phyloP scores from a whole-genome alignment of 1,140 invertebrate species.

The Zaprionus davidi region DNA sequence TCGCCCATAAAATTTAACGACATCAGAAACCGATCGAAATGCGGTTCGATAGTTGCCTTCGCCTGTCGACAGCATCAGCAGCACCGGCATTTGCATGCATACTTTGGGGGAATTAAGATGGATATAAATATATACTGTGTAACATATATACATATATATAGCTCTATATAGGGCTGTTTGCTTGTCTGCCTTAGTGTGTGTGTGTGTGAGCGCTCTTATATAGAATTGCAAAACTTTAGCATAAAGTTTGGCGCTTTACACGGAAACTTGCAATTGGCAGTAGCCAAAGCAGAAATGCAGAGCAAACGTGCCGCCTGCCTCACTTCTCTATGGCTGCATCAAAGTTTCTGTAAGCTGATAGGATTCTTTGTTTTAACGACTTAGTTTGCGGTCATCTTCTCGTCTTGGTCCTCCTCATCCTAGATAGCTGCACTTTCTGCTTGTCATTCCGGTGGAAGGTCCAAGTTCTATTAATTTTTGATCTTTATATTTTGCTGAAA shows the following conservation, averaged over 20 bases:
- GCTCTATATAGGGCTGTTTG: not conserved
- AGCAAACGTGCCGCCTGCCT: constrained; percentile 40
- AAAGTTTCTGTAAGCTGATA: constrained; percentile 73
- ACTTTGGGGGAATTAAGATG: constrained; percentile 68
- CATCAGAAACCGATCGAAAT: constrained; percentile 52
- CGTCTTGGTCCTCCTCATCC: not conserved
- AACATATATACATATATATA: not conserved
- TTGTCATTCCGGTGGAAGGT: constrained; percentile 12
- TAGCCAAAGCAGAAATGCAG: constrained; percentile 19
- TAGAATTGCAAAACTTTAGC: constrained; percentile 73
- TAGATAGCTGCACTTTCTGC: not conserved
- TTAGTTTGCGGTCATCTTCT: constrained; percentile 63
- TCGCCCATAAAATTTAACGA: constrained; percentile 70
- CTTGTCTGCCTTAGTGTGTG: not conserved
- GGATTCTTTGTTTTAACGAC: constrained; percentile 78
- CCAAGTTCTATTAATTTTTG: constrained; percentile 8
- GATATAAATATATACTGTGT: constrained; percentile 35
- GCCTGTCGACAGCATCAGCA: constrained; percentile 50
- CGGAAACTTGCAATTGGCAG: constrained; percentile 78
- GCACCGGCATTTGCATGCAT: constrained; percentile 67
- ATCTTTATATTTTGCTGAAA: constrained; percentile 9
- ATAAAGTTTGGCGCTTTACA: constrained; percentile 78
- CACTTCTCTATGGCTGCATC: constrained; percentile 26
- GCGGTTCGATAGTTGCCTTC: constrained; percentile 57
- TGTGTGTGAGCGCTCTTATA: constrained; percentile 23